phyloP scores from a whole-genome alignment of 2,113 vertebrate genomes.

The Cyphomyrus discorhynchus region DNA sequence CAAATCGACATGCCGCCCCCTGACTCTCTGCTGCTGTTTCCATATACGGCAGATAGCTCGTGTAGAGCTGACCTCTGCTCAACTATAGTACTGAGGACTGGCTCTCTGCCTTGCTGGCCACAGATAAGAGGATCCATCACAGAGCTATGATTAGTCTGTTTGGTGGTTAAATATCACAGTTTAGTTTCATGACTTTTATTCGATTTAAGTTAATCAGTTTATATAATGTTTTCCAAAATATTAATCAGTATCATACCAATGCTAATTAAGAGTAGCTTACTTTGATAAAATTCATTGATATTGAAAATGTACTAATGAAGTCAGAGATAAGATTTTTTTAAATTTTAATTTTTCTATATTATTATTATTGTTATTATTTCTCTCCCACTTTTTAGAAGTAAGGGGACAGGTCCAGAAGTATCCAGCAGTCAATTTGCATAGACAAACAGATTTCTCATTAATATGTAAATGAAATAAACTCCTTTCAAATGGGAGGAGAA shows the following conservation, averaged over 20 bases:
- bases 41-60: background rate
- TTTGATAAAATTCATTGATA: background rate
- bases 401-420: background rate
- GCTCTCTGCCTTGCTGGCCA: background rate
- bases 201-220: background rate
- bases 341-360: background rate
- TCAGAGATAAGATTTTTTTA: background rate
- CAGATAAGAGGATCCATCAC: background rate
- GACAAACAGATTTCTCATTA: slow-evolving; percentile 6
- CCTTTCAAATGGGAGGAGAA: background rate
- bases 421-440: background rate
- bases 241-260: background rate
- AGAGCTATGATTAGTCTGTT: slow-evolving; percentile 1
- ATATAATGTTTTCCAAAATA: background rate
- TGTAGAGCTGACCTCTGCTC: slow-evolving; percentile 7
- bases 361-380: background rate
- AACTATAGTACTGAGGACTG: background rate
- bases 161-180: slow-evolving; percentile 5
- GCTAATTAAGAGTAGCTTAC: background rate
- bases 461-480: background rate
- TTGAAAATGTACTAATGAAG: background rate
- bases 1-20: background rate
- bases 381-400: background rate
- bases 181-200: background rate
- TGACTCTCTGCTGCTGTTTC: background rate